phyloP scores from a whole-genome alignment of 2,113 vertebrate species.

The Peucedramus taeniatus region DNA sequence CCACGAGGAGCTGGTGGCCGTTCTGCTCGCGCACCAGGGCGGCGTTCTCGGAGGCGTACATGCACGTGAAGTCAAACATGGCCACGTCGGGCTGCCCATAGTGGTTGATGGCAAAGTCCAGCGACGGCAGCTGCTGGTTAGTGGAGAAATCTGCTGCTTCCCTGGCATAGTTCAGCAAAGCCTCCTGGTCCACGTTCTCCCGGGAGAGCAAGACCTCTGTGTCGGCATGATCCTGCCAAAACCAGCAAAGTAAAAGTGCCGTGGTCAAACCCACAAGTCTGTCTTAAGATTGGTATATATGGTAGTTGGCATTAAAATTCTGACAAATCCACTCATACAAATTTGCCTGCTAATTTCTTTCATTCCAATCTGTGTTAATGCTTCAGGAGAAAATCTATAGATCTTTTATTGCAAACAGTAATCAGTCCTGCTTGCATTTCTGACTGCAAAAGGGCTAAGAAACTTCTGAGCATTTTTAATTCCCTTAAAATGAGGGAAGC shows the following conservation, averaged over 20 bases:
- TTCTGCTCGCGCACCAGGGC: constrained; percentile 90
- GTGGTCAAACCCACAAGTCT: not conserved
- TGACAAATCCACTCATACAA: not conserved
- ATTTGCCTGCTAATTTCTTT: not conserved
- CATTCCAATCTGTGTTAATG: not conserved
- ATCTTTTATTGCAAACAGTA: not conserved
- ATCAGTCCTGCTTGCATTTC: not conserved
- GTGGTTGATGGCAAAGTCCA: constrained; percentile 98
- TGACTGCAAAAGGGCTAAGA: not conserved
- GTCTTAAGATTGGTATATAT: not conserved
- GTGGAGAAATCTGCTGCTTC: constrained; percentile 97
- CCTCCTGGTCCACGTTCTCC: constrained; percentile 93
- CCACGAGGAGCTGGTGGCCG: constrained; percentile 88
- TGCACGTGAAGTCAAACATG: constrained; percentile 99
- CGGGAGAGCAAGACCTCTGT: constrained; percentile 92
- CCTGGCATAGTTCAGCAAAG: constrained; percentile 87
- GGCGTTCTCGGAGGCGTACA: constrained; percentile 96
- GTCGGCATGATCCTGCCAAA: constrained; percentile 87
- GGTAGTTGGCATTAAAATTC: not conserved
- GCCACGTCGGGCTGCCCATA: constrained; percentile 97
- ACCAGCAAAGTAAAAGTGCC: not conserved
- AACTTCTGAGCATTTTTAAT: not conserved
- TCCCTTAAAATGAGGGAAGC: not conserved
- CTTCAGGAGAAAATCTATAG: not conserved
- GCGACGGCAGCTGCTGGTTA: constrained; percentile 88